These are phyloP conservation scores for Crotalus viridis DNA, from an alignment of 2,113 vertebrate species.

Conservation along the genomic window DNA sequence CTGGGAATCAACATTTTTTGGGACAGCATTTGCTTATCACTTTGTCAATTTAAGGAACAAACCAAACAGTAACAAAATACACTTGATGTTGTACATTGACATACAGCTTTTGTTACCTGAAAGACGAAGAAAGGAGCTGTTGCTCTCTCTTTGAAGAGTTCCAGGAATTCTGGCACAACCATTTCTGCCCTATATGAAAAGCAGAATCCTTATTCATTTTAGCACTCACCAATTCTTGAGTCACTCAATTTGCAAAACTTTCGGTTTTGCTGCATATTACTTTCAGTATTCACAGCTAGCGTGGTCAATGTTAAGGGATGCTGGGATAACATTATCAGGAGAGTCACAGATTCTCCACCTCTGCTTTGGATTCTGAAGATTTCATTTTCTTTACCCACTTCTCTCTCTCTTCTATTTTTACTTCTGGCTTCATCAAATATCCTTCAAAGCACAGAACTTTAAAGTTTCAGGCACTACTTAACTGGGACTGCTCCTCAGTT, in stretches of 20 bases:
- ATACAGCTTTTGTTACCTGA: conserved; percentile 74
- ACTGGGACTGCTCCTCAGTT: neutral
- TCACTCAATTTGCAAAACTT: neutral
- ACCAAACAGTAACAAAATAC: neutral
- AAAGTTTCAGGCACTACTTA: neutral
- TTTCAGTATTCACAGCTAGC: neutral
- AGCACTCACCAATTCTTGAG: neutral
- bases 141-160: conserved; percentile 91
- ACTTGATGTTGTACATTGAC: neutral
- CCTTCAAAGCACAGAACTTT: neutral
- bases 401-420: neutral
- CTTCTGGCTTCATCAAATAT: neutral
- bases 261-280: neutral
- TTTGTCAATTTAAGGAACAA: neutral
- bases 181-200: conserved; percentile 82
- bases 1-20: rapidly evolving
- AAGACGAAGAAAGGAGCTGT: conserved; percentile 97
- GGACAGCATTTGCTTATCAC: neutral
- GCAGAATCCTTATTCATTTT: neutral
- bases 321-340: neutral
- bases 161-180: conserved; percentile 93
- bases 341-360: neutral
- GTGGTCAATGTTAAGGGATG: too few relatives aligned
- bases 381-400: neutral
- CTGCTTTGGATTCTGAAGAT: neutral